phyloP scores from a whole-genome alignment of 2,113 vertebrate species.

The Rhadina sibilatrix region DNA sequence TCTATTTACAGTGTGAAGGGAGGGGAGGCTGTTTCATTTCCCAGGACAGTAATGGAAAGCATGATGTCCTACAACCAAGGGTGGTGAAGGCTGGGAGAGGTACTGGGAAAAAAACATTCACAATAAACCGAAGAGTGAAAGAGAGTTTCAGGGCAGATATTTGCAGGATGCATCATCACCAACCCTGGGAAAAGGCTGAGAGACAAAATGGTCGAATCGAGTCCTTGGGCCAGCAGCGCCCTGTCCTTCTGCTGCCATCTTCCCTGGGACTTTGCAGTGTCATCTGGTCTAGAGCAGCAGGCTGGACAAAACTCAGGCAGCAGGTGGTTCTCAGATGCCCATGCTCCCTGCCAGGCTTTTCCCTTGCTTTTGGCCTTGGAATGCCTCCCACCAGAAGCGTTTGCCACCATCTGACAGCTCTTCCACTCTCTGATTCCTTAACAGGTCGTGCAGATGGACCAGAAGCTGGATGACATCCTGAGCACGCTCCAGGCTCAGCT shows the following conservation, averaged over 20 bases:
- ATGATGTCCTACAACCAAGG: not conserved
- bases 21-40: not conserved
- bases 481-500: constrained; percentile 11
- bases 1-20: constrained; percentile 21
- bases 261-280: not conserved
- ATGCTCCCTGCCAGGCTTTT: not conserved
- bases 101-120: constrained; percentile 8
- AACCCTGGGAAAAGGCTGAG: not conserved
- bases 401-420: not conserved
- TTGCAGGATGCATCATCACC: constrained; percentile 29
- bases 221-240: not conserved
- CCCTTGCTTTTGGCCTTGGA: not conserved
- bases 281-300: not conserved
- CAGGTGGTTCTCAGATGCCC: not conserved
- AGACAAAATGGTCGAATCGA: not conserved
- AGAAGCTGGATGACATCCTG: constrained; percentile 71
- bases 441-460: constrained; percentile 68
- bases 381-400: not conserved
- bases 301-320: not conserved
- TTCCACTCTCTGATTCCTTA: constrained; percentile 1
- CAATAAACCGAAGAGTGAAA: not conserved
- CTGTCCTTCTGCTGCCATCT: not conserved
- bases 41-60: constrained; percentile 34
- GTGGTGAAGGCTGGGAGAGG: constrained; percentile 24
- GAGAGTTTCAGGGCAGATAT: constrained; percentile 30